phyloP scores from a whole-genome alignment of 2,797 vertebrate species.

The Manis crassicaudata region DNA sequence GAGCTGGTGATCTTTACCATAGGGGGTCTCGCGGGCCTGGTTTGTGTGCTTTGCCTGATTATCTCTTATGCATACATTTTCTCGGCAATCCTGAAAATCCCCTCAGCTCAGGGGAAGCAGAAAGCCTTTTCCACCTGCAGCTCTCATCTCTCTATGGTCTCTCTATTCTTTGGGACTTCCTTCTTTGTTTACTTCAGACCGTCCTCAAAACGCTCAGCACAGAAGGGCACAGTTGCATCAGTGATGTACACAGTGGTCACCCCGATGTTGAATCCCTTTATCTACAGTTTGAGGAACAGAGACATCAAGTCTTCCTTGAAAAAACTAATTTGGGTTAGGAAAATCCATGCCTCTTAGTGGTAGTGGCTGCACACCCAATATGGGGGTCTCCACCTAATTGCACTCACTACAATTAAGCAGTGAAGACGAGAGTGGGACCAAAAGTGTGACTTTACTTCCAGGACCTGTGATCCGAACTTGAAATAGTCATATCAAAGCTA shows the following conservation, averaged over 20 bases:
- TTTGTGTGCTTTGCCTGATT: conserved; percentile 31
- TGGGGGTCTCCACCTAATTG: neutral
- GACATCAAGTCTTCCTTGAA: conserved; percentile 42
- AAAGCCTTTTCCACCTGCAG: conserved; percentile 71
- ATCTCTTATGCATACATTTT: conserved; percentile 58
- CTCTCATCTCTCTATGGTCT: conserved; percentile 65
- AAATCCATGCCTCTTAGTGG: neutral
- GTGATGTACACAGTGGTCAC: conserved; percentile 62
- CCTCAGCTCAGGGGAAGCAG: conserved; percentile 36
- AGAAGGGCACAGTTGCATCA: conserved; percentile 53
- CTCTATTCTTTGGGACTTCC: conserved; percentile 65
- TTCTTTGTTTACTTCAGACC: conserved; percentile 69
- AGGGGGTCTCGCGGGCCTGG: neutral
- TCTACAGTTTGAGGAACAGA: conserved; percentile 62
- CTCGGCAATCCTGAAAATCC: conserved; percentile 48
- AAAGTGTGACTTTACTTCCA: neutral
- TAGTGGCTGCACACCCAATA: neutral
- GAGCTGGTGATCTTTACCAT: conserved; percentile 47
- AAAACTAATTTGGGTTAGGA: conserved; percentile 48
- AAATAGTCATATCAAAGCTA: neutral
- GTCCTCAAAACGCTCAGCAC: conserved; percentile 49
- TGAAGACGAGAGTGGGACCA: neutral
- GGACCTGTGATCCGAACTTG: neutral
- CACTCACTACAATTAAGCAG: neutral
- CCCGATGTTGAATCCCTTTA: conserved; percentile 52